Evolutionary conservation across 2,888 invertebrate genomes (phyloP), one percentile per base, ranked within the genome.

Genomic region (Latrodectus elegans): DNA sequence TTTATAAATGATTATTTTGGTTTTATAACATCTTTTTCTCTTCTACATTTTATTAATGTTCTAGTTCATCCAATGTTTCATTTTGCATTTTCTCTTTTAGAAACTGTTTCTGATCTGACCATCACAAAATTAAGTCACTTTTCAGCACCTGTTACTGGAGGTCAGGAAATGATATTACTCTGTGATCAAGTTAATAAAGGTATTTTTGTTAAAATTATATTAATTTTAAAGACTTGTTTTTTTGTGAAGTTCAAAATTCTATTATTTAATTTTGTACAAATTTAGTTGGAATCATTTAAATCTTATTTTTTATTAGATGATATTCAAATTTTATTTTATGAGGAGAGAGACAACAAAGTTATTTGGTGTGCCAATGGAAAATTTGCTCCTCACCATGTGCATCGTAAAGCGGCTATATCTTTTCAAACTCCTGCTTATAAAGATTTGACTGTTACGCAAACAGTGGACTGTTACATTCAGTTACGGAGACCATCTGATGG

Each of bases 71-170:
- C 6, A 4, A 38, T 38, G 38, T 6, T 38, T 38, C 6, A 38
- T 38, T 38, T 38, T 38, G 6, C 4, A 38, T 38, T 38, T 67
- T 67, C 67, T 74, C 81, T 92, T 92, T 10, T 92, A 95, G 95
- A 99, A 93, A 97, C 98, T 70, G 96, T 97, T 95, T 96, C 96
- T 90, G 98, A 98, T 93, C 94, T 98, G 91, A 95, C 95, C 81
- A 98, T 99, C 90, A 96, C 96, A 92, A 95, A 97, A 91, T 93
- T 98, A 90, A 97, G 97, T 92, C 95, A 96, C 92, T 96, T 96
- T 92, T 95, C 96, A 74, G 96, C 96, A 70, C 94, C 95, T 64
- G 96, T 96, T 0, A 94, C 95, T 87, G 98, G 98, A n/a, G 96
- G 97, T 60, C 95, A 95, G 90, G 96, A 97, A 91, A 95, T 99